These are phyloP conservation scores for Heliconius aoede DNA, from an alignment of 2,888 invertebrate species.

Conservation along the genomic window DNA sequence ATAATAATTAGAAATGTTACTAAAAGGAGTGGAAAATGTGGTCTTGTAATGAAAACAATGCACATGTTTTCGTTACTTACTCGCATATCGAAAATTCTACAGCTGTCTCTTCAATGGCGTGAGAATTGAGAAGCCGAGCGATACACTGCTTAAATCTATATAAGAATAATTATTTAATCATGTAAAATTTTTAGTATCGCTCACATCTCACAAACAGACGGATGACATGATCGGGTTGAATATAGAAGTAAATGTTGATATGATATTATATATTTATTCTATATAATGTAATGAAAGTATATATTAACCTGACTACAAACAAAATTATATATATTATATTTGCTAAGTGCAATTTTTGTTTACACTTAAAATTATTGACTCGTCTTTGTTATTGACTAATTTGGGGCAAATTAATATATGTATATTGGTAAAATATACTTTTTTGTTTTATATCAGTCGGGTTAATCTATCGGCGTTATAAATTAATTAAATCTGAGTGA, in stretches of 20 bases:
- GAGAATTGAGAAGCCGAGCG: constrained; percentile 22
- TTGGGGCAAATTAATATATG: background rate
- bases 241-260: constrained; percentile 68
- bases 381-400: no score
- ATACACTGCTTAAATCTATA: constrained; percentile 22
- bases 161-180: constrained; percentile 1
- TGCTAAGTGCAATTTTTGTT: background rate
- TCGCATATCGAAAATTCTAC: constrained; percentile 11
- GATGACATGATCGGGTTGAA: constrained; percentile 29
- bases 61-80: background rate
- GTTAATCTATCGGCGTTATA: constrained; percentile 30
- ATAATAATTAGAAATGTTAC: background rate
- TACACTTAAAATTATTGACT: background rate
- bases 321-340: background rate
- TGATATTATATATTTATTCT: constrained; percentile 45
- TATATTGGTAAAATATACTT: constrained; percentile 31
- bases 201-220: constrained; percentile 12
- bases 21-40: background rate
- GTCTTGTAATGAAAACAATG: background rate
- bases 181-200: constrained; percentile 24
- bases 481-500: constrained; percentile 16
- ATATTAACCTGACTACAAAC: constrained; percentile 1
- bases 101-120: background rate
- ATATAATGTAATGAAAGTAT: background rate
- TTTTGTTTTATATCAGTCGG: background rate